Evolutionary conservation across 2,113 vertebrate species (phyloP), one percentile per base, ranked within the genome.

Genomic region (Microcebus griseorufus): DNA sequence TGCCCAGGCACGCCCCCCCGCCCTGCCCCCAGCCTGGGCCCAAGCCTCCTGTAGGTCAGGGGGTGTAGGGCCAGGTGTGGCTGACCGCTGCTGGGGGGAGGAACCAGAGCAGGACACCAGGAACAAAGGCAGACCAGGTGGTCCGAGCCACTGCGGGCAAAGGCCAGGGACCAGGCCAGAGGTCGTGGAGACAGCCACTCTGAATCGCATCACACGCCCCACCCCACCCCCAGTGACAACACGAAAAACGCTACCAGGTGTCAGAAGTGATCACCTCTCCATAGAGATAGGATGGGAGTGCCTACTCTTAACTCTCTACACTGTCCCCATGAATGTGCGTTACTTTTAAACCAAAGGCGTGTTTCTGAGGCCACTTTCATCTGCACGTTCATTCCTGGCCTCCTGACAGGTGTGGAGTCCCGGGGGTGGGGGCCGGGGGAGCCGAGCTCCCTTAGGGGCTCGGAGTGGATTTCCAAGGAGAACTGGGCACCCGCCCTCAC

Each of bases 231-330:
- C 58, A 14, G n/a, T n/a, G n/a, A n/a, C 1, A 5, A 53, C 73
- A 9, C 32, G 13, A 16, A 51, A 75, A 48, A n/a, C 17, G 25
- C 64, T 51, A 45, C 78, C 94, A 10, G 32, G 51, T 70, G 90
- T 83, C 90, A 70, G 2, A 58, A 62, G 69, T 17, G 27, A 58
- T 13, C 90, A 32, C 42, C 55, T 83, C 62, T 53, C 79, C 5
- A 0, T 17, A 13, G 89, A 75, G 42, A 69, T 0, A 4, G 14
- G 3, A 9, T 5, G 17, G 37, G 45, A 86, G 45, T 1, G 0
- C 67, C 83, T 32, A 0, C 55, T 64, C 83, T 72, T 6, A 39
- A 2, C 39, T 53, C 76, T 45, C 9, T 62, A 0, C 42, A 3
- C 75, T 20, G 51, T 22, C 86, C 23, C 0, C 17, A 1, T 23